These are phyloP conservation scores for Bombus sibiricus DNA, from an alignment of 1,140 invertebrate species.

Conservation along the genomic window DNA sequence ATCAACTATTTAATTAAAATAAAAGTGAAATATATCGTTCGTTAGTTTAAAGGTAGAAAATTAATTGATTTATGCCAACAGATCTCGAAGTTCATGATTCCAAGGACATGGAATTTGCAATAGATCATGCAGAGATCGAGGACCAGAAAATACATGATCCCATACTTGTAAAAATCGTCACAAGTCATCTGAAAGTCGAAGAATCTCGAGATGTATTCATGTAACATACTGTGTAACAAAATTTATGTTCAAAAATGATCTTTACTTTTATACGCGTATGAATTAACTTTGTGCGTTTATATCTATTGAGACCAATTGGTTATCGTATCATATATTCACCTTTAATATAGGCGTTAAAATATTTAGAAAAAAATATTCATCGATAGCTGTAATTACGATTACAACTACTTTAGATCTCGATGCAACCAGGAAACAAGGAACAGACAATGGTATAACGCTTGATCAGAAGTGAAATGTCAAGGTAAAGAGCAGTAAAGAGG, in stretches of 20 bases:
- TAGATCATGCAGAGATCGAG: too few relatives aligned
- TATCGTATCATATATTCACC: not conserved
- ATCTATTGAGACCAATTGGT: not conserved
- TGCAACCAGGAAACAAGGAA: not conserved
- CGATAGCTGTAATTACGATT: not conserved
- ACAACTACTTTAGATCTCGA: not conserved
- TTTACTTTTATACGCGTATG: not conserved
- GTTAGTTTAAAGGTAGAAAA: too few relatives aligned
- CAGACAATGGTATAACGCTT: conserved; percentile 44
- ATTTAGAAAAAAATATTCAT: not conserved
- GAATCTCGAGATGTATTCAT: too few relatives aligned
- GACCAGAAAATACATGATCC: too few relatives aligned
- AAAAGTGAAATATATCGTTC: not conserved
- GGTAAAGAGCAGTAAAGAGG: conserved; percentile 71
- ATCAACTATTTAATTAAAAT: not conserved
- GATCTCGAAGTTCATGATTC: too few relatives aligned
- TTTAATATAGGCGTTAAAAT: not conserved
- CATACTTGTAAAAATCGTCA: too few relatives aligned
- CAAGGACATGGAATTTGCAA: too few relatives aligned
- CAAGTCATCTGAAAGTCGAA: too few relatives aligned
- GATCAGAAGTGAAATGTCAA: conserved; percentile 61
- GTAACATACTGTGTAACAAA: too few relatives aligned
- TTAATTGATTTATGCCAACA: too few relatives aligned
- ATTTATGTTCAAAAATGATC: not conserved
- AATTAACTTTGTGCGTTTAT: too few relatives aligned